phyloP scores from a whole-genome alignment of 2,113 vertebrate species.

The Edolisoma coerulescens region DNA sequence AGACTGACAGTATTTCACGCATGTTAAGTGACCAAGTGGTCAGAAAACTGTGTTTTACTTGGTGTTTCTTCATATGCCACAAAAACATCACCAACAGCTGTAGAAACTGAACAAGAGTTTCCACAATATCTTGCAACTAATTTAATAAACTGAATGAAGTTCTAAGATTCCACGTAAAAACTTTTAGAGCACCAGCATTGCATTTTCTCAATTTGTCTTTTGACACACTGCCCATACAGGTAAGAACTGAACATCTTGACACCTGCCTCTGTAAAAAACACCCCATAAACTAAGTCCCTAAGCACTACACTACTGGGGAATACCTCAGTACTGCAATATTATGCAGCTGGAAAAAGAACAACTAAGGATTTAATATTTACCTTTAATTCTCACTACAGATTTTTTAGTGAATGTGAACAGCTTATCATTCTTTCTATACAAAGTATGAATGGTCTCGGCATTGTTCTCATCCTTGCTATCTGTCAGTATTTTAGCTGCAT shows the following conservation, averaged over 20 bases:
- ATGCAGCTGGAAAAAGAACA: neutral
- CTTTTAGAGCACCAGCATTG: neutral
- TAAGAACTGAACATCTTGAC: neutral
- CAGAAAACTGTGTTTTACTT: neutral
- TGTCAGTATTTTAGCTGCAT: neutral
- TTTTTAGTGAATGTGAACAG: neutral
- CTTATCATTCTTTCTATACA: neutral
- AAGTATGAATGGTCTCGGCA: neutral
- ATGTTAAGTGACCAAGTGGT: accelerated
- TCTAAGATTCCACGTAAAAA: neutral
- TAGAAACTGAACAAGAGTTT: neutral
- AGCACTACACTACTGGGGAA: neutral
- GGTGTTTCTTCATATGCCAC: neutral
- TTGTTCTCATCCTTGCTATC: neutral
- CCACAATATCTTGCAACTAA: neutral
- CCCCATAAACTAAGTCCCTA: neutral
- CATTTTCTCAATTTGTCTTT: neutral
- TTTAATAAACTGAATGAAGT: neutral
- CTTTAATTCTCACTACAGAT: neutral
- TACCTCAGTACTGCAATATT: neutral
- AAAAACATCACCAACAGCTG: neutral
- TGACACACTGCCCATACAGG: neutral
- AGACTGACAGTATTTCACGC: neutral
- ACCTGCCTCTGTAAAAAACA: neutral
- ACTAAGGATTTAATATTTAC: neutral